Percentiles rank a stretch among this genome's conserved stretches.
Evolutionary conservation across 2,888 invertebrate genomes (phyloP).

Genomic region (Saturnia japonica): DNA sequence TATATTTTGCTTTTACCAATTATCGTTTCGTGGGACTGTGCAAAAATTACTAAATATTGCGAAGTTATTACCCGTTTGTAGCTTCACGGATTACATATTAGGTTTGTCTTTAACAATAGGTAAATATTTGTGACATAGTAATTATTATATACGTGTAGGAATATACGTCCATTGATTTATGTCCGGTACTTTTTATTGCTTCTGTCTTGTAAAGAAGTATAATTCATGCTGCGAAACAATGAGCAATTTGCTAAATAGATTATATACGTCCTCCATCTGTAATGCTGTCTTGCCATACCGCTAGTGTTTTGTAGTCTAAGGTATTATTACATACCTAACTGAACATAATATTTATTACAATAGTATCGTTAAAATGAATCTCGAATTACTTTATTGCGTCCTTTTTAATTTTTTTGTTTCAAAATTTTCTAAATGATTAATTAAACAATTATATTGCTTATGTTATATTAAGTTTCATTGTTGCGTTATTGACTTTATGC

Average conservation of each 20-base stretch:
- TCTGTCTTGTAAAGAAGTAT: constrained; percentile 74
- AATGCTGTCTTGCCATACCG: constrained; percentile 80
- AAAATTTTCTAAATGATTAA: constrained; percentile 23
- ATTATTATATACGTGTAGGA: constrained; percentile 57
- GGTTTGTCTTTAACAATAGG: constrained; percentile 63
- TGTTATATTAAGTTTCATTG: constrained; percentile 46
- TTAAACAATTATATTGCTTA: constrained; percentile 28
- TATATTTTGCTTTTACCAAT: constrained; percentile 46
- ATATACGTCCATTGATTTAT: constrained; percentile 74
- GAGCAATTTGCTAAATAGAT: constrained; percentile 80
- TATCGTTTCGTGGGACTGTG: constrained; percentile 60
- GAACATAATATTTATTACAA: constrained; percentile 25
- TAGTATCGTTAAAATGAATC: constrained; percentile 18
- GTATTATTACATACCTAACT: constrained; percentile 60
- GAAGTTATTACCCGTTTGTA: constrained; percentile 38
- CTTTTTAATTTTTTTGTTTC: constrained; percentile 30
- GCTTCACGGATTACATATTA: constrained; percentile 52
- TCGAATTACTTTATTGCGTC: constrained; percentile 25
- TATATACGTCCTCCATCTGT: constrained; percentile 78
- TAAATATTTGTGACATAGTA: constrained; percentile 64
- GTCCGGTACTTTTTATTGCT: constrained; percentile 75
- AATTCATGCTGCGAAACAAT: constrained; percentile 76
- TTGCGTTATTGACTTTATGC: constrained; percentile 48
- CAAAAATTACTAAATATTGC: constrained; percentile 53
- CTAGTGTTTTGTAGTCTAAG: constrained; percentile 73